Base-by-base conservation (phyloP, 2,888 invertebrate genomes). In the Tenthredo distinguenda region DNA sequence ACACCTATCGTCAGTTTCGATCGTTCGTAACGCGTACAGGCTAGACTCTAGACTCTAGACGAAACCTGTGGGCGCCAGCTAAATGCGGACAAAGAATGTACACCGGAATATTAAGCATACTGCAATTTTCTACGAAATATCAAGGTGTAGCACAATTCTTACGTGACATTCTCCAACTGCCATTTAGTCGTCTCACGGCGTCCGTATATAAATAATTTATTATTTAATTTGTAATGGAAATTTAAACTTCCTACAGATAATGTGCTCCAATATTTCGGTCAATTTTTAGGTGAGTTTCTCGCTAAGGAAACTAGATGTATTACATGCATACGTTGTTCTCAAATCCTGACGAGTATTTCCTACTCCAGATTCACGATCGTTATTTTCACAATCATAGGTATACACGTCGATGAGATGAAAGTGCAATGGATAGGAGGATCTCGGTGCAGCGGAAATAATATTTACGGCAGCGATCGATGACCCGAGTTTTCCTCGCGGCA, bases 401-500 rank as follows among this genome's bases (percentile, higher is more conserved):
- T 40, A 43, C n/a, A 43, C 37, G 10, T 43, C 43, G 1, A 62
- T 1, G 15, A 37, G 37, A 55, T 50, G 37, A 15, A 37, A 68
- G 12, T 31, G 34, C 18, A 15, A 68, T 34, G 40, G n/a, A 81
- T 40, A 26, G 7, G 21, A 71, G 34, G n/a, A 71, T 18, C 37
- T 43, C 43, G 10, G 9, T 40, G 62, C 34, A 50, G 12, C 15
- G 26, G 40, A 83, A 47, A 71, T n/a, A n/a, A 31, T 43, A 40
- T 83, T 71, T 7, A 68, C 43, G 47, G 18, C 47, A 68, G 31
- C 83, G 50, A 62, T 62, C 81, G 21, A 58, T 62, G 81, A 62
- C 18, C 9, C 3, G 34, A 31, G 31, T 58, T 37, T 6, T n/a
- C 7, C 50, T n/a, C 37, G 58, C 50, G 81, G 31, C 15, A 40